Evolutionary conservation across 2,797 vertebrate species (phyloP).

Genomic region (Neoniphon sammara): DNA sequence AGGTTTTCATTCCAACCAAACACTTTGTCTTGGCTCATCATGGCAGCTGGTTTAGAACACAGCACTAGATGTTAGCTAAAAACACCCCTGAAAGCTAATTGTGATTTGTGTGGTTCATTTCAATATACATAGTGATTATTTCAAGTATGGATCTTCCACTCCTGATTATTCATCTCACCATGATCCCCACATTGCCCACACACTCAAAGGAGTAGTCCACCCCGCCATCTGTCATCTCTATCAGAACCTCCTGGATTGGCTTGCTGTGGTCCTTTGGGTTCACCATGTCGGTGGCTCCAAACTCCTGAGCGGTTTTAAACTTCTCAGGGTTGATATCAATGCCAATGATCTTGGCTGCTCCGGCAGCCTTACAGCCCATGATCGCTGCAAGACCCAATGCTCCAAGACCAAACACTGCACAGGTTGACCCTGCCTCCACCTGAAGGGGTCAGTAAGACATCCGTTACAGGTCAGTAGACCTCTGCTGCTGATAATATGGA

Average conservation of each 20-base stretch:
- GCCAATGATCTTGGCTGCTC: constrained; percentile 85
- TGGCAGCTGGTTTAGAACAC: no score
- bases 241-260: constrained; percentile 85
- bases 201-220: constrained; percentile 88
- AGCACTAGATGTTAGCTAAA: no score
- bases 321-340: constrained; percentile 86
- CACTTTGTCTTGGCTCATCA: no score
- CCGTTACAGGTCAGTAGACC: neutral
- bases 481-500: no score
- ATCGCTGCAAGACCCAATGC: constrained; percentile 87
- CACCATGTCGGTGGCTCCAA: constrained; percentile 86
- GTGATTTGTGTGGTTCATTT: neutral
- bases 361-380: constrained; percentile 85
- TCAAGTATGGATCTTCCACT: no score
- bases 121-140: no score
- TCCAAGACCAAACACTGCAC: constrained; percentile 85
- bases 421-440: constrained; percentile 86
- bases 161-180: constrained; percentile 68
- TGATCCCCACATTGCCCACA: constrained; percentile 82
- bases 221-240: constrained; percentile 82
- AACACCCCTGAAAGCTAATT: neutral
- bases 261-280: constrained; percentile 84
- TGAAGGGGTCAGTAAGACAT: constrained; percentile 43
- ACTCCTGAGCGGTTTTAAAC: constrained; percentile 83
- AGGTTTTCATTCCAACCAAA: no score